These are phyloP conservation scores for Diacarnus erythraeanus DNA, from an alignment of 37 sponge, comb jelly and placozoan species.

Conservation along the genomic window DNA sequence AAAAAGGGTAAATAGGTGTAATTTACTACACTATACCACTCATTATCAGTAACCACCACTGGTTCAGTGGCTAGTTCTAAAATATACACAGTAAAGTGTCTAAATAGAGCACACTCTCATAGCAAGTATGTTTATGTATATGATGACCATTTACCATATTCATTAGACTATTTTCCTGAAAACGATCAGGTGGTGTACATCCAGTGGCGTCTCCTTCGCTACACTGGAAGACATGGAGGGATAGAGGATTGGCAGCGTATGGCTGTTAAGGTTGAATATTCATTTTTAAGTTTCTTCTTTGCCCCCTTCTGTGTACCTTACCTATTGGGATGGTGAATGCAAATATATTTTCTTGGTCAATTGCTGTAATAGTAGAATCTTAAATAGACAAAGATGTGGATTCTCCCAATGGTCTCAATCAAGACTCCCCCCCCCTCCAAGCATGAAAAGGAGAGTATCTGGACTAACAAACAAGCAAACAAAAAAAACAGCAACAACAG, in stretches of 20 bases:
- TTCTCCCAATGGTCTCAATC: too few relatives aligned
- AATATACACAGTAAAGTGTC: not conserved
- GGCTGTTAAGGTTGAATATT: conserved; percentile 42
- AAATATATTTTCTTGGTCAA: too few relatives aligned
- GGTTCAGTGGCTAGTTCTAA: too few relatives aligned
- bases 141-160: not conserved
- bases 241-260: conserved; percentile 41
- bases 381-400: too few relatives aligned
- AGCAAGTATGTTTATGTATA: not conserved
- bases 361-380: too few relatives aligned
- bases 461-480: too few relatives aligned
- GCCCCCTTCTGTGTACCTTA: too few relatives aligned
- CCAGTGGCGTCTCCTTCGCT: conserved; percentile 37
- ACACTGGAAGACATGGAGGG: conserved; percentile 22
- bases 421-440: too few relatives aligned
- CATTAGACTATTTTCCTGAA: not conserved
- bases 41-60: not conserved
- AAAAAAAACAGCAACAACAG: too few relatives aligned
- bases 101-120: not conserved
- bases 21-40: not conserved
- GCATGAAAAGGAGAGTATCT: too few relatives aligned
- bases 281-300: too few relatives aligned
- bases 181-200: conserved; percentile 20
- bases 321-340: too few relatives aligned
- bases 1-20: conserved; percentile 13